A percentile compares a stretch with the other conserved stretches of the same genome.
Evolutionary conservation across 1,140 invertebrate species (phyloP).

Genomic region (Drosophila nebulosa): DNA sequence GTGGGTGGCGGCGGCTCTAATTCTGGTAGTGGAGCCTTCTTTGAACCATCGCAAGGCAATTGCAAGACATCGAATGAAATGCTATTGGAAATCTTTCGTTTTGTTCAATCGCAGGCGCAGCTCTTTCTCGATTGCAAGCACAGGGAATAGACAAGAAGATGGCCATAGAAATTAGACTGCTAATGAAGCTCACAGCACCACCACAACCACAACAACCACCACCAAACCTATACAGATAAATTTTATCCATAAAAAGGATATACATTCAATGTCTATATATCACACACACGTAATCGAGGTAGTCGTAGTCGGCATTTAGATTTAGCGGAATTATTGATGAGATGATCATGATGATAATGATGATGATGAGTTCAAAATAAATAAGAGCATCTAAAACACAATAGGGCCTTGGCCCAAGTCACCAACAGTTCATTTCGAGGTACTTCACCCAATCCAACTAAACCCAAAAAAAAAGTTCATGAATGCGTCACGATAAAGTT

Average conservation of each 20-base stretch:
- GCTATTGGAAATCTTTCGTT: slow-evolving; percentile 76
- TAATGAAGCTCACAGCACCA: slow-evolving; percentile 5
- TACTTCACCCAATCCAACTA: background rate
- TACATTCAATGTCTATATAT: slow-evolving; percentile 17
- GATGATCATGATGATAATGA: too few relatives aligned
- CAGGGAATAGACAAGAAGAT: slow-evolving; percentile 55
- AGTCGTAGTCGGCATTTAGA: slow-evolving; percentile 79
- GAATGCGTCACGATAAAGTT: background rate
- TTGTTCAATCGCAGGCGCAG: slow-evolving; percentile 70
- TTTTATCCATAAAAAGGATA: too few relatives aligned
- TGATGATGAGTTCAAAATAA: slow-evolving; percentile 58
- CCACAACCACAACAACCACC: too few relatives aligned
- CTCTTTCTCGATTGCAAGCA: slow-evolving; percentile 77
- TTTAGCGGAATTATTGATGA: slow-evolving; percentile 59
- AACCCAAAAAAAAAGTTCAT: too few relatives aligned
- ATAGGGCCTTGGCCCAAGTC: background rate
- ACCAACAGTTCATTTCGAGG: background rate
- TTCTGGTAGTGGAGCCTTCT: slow-evolving; percentile 50
- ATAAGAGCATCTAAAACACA: slow-evolving; percentile 58
- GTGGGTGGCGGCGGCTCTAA: slow-evolving; percentile 42
- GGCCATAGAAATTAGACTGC: background rate
- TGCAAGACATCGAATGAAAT: slow-evolving; percentile 78
- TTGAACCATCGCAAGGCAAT: slow-evolving; percentile 53
- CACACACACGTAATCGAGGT: slow-evolving; percentile 64
- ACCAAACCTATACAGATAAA: too few relatives aligned